Percentiles rank a stretch among this genome's conserved stretches.
These are phyloP conservation scores for Drosophila sproati DNA, from an alignment of 1,140 invertebrate genomes.

Conservation along the genomic window DNA sequence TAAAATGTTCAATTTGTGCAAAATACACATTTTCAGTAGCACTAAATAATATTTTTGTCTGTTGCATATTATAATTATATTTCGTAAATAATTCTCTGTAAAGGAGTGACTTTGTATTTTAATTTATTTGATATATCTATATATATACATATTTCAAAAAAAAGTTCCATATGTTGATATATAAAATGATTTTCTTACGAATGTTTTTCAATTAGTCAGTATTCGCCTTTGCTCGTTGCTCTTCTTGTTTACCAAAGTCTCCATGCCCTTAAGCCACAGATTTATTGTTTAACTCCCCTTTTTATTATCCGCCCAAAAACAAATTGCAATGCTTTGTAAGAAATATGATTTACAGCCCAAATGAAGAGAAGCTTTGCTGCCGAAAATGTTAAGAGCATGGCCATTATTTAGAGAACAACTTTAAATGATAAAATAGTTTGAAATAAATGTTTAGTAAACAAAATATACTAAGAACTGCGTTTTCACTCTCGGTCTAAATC, in stretches of 20 bases:
- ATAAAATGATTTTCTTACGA: not conserved
- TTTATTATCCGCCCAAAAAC: conserved; percentile 9
- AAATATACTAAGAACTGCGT: conserved; percentile 42
- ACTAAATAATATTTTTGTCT: too few relatives aligned
- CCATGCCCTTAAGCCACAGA: conserved; percentile 31
- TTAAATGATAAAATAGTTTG: conserved; percentile 25
- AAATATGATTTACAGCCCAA: conserved; percentile 49
- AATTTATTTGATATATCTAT: too few relatives aligned
- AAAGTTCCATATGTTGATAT: too few relatives aligned
- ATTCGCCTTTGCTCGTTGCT: not conserved
- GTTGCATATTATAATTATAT: too few relatives aligned
- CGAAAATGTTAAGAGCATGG: conserved; percentile 41
- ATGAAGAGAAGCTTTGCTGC: conserved; percentile 18
- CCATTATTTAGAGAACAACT: conserved; percentile 52
- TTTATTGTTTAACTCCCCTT: conserved; percentile 30
- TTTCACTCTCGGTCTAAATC: conserved; percentile 18
- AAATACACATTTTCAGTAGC: too few relatives aligned
- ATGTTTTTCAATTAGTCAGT: not conserved
- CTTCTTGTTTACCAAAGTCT: conserved; percentile 18
- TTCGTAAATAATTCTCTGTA: too few relatives aligned
- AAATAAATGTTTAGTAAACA: conserved; percentile 30
- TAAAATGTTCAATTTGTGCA: too few relatives aligned
- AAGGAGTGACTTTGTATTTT: too few relatives aligned
- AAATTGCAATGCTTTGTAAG: conserved; percentile 37
- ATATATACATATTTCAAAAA: too few relatives aligned